Evolutionary conservation across 2,797 vertebrate species (phyloP).

Genomic region (Gymnoscopelus microlampas): DNA sequence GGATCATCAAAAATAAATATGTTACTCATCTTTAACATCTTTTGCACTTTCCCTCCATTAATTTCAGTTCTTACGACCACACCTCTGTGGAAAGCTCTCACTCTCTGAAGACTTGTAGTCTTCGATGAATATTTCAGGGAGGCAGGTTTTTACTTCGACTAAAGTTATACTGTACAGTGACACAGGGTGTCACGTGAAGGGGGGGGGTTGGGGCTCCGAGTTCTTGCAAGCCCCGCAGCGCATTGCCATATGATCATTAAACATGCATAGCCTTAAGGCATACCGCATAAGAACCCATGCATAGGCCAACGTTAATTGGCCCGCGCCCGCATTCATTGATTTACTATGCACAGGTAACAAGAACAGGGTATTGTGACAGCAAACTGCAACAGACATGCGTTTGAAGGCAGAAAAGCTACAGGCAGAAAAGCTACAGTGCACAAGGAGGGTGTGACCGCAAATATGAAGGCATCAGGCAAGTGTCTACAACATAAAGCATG

Average conservation of each 20-base stretch:
- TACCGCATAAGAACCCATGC: constrained; percentile 28
- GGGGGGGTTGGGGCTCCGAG: neutral
- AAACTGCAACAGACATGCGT: neutral
- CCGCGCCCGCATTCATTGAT: constrained; percentile 17
- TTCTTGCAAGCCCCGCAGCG: constrained; percentile 1
- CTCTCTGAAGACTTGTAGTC: constrained; percentile 6
- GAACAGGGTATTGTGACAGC: constrained; percentile 6
- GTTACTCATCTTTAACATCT: no score
- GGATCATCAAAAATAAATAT: no score
- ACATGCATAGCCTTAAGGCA: constrained; percentile 9
- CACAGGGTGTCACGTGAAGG: neutral
- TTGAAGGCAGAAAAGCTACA: constrained; percentile 37
- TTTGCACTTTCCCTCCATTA: no score
- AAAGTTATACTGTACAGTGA: constrained; percentile 1
- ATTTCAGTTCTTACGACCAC: no score
- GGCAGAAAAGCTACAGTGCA: constrained; percentile 37
- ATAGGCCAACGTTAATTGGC: constrained; percentile 43
- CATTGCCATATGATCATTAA: neutral
- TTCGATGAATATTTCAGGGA: constrained; percentile 56
- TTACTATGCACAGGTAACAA: constrained; percentile 62
- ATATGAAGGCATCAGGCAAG: no score
- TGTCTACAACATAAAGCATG: no score
- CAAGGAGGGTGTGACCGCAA: no score
- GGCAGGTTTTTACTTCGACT: constrained; percentile 27
- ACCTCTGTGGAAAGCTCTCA: neutral